Percentiles rank a stretch among this genome's conserved stretches.
phyloP scores from a whole-genome alignment of 2,797 vertebrate species.

The Brachyalestes nurse region DNA sequence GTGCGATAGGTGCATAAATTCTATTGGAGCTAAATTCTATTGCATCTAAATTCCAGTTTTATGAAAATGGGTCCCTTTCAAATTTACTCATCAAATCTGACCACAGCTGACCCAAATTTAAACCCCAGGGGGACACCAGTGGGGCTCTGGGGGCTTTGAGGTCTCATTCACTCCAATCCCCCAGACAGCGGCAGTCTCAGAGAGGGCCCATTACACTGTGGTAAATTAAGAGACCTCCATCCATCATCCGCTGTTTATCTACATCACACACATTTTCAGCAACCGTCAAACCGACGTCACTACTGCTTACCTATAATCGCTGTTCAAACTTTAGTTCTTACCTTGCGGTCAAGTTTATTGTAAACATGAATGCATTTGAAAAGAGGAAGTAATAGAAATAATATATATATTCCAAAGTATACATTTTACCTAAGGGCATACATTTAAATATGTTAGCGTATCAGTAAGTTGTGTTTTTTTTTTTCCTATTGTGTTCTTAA shows the following conservation, averaged over 20 bases:
- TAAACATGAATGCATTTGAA: neutral
- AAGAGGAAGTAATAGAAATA: too few relatives aligned
- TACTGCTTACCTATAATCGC: constrained; percentile 34
- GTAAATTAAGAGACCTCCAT: constrained; percentile 48
- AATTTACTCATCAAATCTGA: constrained; percentile 7
- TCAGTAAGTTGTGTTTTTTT: neutral
- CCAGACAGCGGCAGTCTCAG: constrained; percentile 33
- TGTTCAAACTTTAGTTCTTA: constrained; percentile 16
- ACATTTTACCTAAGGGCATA: neutral
- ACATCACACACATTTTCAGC: constrained; percentile 42
- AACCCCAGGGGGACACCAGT: constrained; percentile 4
- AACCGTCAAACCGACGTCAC: constrained; percentile 7
- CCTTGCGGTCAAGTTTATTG: neutral
- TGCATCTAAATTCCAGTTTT: neutral
- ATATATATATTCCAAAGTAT: neutral
- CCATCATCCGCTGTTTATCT: constrained; percentile 50
- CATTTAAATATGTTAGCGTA: neutral
- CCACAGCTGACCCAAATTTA: constrained; percentile 12
- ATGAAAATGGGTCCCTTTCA: neutral
- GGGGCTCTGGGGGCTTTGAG: constrained; percentile 3
- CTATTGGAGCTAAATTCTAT: neutral
- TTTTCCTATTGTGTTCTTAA: neutral
- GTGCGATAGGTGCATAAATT: too few relatives aligned
- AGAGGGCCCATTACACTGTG: constrained; percentile 44
- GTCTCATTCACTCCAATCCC: constrained; percentile 31